A percentile compares a stretch with the other conserved stretches of the same genome.
phyloP scores from a whole-genome alignment of 2,113 vertebrate genomes.

The Muntiacus reevesi region DNA sequence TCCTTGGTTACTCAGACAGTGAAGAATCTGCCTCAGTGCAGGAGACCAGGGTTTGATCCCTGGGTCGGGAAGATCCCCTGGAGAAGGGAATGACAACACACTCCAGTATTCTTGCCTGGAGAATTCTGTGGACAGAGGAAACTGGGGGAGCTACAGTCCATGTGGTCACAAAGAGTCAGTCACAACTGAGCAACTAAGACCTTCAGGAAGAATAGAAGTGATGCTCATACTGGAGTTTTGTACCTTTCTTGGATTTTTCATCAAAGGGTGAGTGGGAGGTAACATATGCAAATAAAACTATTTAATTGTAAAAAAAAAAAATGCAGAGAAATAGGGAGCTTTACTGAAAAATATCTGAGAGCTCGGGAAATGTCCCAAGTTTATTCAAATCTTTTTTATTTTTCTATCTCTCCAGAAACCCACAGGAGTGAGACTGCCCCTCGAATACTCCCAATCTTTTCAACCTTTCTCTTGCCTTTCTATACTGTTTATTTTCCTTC shows the following conservation, averaged over 20 bases:
- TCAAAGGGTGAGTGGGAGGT: neutral
- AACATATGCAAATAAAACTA: neutral
- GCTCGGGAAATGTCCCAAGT: neutral
- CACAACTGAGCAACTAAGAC: accelerated
- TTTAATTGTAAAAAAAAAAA: neutral
- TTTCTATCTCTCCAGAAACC: neutral
- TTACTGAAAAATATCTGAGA: neutral
- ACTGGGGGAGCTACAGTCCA: neutral
- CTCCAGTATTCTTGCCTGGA: neutral
- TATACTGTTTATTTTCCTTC: neutral
- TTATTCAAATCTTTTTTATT: neutral
- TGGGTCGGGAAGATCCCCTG: neutral
- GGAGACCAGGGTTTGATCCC: neutral
- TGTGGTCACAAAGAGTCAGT: accelerated
- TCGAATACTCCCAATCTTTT: neutral
- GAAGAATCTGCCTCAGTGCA: neutral
- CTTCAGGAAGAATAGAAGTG: no score
- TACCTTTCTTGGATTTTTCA: neutral
- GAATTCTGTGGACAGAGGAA: neutral
- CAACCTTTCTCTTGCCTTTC: neutral
- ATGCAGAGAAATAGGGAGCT: neutral
- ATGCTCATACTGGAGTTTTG: neutral
- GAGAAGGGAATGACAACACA: neutral
- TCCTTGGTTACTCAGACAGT: neutral
- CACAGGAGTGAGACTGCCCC: neutral